These are phyloP conservation scores for Stictonetta naevosa DNA, from an alignment of 2,113 vertebrate genomes.

Conservation along the genomic window DNA sequence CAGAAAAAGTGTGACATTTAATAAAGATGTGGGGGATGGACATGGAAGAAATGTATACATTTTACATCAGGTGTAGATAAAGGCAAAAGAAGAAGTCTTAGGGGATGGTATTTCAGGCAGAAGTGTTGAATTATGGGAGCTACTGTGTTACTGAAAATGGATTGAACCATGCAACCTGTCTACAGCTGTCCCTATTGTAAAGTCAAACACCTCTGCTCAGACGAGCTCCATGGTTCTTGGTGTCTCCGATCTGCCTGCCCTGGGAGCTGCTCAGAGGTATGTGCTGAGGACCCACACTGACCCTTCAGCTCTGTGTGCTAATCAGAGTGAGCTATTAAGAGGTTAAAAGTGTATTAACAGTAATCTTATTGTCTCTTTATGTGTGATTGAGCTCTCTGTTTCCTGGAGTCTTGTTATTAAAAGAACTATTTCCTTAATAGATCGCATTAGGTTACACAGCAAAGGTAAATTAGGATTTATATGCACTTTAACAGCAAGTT, in stretches of 20 bases:
- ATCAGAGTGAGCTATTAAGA: slow-evolving; percentile 26
- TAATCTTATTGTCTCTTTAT: slow-evolving; percentile 55
- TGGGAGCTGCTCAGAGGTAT: neutral
- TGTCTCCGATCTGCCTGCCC: fast-evolving
- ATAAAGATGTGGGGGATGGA: neutral
- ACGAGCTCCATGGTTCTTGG: fast-evolving
- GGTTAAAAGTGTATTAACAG: slow-evolving; percentile 51
- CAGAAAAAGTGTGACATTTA: neutral
- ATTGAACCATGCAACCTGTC: neutral
- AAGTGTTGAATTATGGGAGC: neutral
- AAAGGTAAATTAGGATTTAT: slow-evolving; percentile 56
- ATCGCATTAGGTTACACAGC: slow-evolving; percentile 41
- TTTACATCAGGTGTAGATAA: neutral
- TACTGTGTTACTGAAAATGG: neutral
- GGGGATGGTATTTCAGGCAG: neutral
- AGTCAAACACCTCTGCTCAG: neutral
- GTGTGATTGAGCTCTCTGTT: slow-evolving; percentile 42
- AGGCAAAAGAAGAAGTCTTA: neutral
- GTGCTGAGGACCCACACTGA: neutral
- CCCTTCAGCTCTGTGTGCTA: neutral
- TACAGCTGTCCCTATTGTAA: neutral
- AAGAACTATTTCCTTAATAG: slow-evolving; percentile 67
- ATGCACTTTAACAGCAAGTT: neutral
- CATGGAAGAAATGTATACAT: neutral
- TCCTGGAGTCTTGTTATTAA: slow-evolving; percentile 65